Evolutionary conservation across 2,113 vertebrate species (phyloP), one percentile per base, ranked within the genome.

Genomic region (Erythrolamprus reginae): DNA sequence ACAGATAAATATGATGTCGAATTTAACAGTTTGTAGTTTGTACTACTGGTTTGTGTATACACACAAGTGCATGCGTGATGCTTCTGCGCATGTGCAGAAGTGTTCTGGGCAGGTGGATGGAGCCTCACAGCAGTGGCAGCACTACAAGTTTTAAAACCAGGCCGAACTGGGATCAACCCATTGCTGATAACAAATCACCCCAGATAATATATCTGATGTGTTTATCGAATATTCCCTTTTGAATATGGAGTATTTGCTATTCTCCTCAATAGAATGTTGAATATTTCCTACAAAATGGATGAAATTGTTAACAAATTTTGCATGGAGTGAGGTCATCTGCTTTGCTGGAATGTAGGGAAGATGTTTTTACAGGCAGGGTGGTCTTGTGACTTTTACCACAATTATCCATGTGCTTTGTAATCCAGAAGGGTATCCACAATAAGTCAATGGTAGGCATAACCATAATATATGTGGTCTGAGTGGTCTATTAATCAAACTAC

Each of bases 231-330:
- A n/a, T 65, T n/a, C 61, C 24, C 28, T 65, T 65, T 33, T 65
- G 28, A 65, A 65, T n/a, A 33, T 65, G 12, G 13, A 65, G 28
- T 6, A 65, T 65, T 65, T 0, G 1, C 28, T 65, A 65, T 65
- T 33, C 5, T n/a, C 28, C 28, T 65, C 28, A n/a, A 65, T n/a
- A 15, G 4, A 91, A 91, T 1, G 70, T 92, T 89, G 89, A 93
- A 90, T 21, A 9, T 91, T 94, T 89, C 95, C 96, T 95, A 97
- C 96, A 95, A 95, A 97, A 95, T 93, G 93, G 95, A 96, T 88
- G 28, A 91, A 58, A 90, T 94, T 97, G 95, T 96, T 96, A 86
- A 83, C 94, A 94, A 93, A 48, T 93, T 90, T 70, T 89, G 90
- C 90, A 93, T 89, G 5, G 88, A 92, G 65, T 70, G 91, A 95